Evolutionary conservation across 2,888 invertebrate genomes (phyloP).

Genomic region (Brassicogethes aeneus): DNA sequence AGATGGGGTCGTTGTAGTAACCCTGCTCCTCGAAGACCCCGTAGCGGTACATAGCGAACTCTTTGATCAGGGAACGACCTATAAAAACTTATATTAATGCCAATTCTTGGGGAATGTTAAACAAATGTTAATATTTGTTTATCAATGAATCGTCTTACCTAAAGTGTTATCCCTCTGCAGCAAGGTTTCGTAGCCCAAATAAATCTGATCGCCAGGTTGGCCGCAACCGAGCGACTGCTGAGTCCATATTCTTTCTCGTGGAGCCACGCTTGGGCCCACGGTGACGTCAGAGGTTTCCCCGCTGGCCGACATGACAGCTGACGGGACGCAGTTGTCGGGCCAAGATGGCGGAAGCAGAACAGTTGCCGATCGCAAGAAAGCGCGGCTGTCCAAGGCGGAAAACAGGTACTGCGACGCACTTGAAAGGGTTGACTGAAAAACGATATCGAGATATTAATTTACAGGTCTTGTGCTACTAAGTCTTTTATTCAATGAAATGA

Average conservation of each 20-base stretch:
- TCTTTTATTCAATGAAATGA: too few species aligned
- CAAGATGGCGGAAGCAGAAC: slow-evolving; percentile 52
- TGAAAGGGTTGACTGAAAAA: slow-evolving; percentile 45
- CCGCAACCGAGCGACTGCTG: slow-evolving; percentile 54
- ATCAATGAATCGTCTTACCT: too few species aligned
- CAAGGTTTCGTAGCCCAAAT: slow-evolving; percentile 41
- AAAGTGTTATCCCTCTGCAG: slow-evolving; percentile 31
- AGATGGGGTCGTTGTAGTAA: slow-evolving; percentile 47
- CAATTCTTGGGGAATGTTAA: not conserved
- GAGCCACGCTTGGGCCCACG: slow-evolving; percentile 43
- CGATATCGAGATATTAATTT: slow-evolving; percentile 11
- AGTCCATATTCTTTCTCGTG: slow-evolving; percentile 50
- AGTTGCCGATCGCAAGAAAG: slow-evolving; percentile 48
- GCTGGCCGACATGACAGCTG: slow-evolving; percentile 38
- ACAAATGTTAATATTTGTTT: not conserved
- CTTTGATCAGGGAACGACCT: slow-evolving; percentile 46
- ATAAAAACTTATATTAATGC: too few species aligned
- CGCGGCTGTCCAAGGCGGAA: slow-evolving; percentile 48
- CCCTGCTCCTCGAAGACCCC: slow-evolving; percentile 61
- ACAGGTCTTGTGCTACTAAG: not conserved
- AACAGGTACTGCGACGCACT: slow-evolving; percentile 49
- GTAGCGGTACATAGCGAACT: slow-evolving; percentile 59
- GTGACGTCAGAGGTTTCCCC: slow-evolving; percentile 49
- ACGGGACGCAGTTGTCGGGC: slow-evolving; percentile 44
- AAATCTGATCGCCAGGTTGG: slow-evolving; percentile 49